Evolutionary conservation across 2,113 vertebrate genomes (phyloP).

Genomic region (Ivindomyrus marchei): DNA sequence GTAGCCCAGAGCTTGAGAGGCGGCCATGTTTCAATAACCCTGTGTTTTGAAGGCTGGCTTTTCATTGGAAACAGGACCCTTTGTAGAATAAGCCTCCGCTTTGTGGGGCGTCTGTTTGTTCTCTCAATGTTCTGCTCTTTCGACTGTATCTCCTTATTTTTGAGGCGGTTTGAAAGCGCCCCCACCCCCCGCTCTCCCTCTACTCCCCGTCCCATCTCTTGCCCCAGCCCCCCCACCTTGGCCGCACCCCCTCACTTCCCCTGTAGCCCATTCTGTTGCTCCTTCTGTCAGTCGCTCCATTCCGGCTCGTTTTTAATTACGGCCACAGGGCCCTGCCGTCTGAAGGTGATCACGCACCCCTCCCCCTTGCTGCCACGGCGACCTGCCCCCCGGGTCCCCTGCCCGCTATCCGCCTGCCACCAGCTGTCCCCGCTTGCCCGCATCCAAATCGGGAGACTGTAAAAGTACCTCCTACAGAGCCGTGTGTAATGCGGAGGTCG

Average conservation of each 20-base stretch:
- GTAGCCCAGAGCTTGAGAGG: neutral
- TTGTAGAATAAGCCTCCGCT: neutral
- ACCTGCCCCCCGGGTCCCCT: neutral
- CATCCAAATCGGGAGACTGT: neutral
- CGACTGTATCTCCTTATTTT: neutral
- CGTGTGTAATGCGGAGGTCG: neutral
- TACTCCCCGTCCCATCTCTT: neutral
- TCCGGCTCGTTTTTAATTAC: neutral
- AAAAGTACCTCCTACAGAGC: constrained; percentile 10
- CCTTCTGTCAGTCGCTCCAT: neutral
- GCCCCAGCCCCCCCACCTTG: neutral
- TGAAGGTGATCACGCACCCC: neutral
- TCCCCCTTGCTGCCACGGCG: neutral
- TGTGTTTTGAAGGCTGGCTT: neutral
- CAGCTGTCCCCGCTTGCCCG: constrained; percentile 17
- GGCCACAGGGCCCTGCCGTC: neutral
- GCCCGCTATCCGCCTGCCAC: neutral
- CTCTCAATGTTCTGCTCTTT: neutral
- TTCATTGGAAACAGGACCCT: neutral
- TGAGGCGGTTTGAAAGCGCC: neutral
- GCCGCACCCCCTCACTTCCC: neutral
- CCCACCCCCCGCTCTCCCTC: neutral
- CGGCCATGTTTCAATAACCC: neutral
- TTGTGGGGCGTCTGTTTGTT: neutral
- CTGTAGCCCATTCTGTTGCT: neutral